Evolutionary conservation across 2,888 invertebrate genomes (phyloP).

Genomic region (Cosmorhoe ocellata): DNA sequence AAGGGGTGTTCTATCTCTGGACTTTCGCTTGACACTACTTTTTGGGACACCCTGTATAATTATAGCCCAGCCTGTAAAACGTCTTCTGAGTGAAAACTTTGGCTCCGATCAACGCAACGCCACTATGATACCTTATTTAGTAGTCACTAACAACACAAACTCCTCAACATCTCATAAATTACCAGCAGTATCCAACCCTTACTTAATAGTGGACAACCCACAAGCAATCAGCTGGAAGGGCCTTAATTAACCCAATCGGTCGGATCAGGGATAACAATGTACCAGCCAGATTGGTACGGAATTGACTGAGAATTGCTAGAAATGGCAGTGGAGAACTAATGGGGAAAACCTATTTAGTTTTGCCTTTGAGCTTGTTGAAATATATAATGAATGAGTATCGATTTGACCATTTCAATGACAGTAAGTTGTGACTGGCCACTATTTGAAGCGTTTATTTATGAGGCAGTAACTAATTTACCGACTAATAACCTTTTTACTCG

Average conservation of each 20-base stretch:
- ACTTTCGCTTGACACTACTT: too few species aligned
- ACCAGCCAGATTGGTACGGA: conserved; percentile 39
- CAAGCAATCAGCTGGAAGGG: conserved; percentile 49
- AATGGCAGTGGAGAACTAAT: conserved; percentile 23
- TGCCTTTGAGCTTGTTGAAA: conserved; percentile 18
- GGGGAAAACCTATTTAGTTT: conserved; percentile 26
- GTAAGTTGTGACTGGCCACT: too few species aligned
- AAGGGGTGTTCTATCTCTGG: too few species aligned
- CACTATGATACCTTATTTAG: neutral
- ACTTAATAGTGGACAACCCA: conserved; percentile 50
- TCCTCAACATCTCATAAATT: conserved; percentile 20
- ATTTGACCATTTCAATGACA: conserved; percentile 11
- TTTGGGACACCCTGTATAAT: too few species aligned
- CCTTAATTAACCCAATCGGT: conserved; percentile 52
- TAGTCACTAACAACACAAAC: conserved; percentile 1
- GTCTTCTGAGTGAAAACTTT: too few species aligned
- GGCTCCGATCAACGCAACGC: too few species aligned
- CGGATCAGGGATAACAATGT: conserved; percentile 49
- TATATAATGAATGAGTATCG: conserved; percentile 8
- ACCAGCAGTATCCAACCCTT: conserved; percentile 27
- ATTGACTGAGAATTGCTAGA: conserved; percentile 33
- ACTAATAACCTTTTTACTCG: too few species aligned
- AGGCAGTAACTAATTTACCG: too few species aligned
- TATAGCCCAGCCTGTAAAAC: too few species aligned
- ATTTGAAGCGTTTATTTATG: too few species aligned